These are phyloP conservation scores for Tenebrosternarchus preto DNA, from an alignment of 2,113 vertebrate genomes.

Conservation along the genomic window DNA sequence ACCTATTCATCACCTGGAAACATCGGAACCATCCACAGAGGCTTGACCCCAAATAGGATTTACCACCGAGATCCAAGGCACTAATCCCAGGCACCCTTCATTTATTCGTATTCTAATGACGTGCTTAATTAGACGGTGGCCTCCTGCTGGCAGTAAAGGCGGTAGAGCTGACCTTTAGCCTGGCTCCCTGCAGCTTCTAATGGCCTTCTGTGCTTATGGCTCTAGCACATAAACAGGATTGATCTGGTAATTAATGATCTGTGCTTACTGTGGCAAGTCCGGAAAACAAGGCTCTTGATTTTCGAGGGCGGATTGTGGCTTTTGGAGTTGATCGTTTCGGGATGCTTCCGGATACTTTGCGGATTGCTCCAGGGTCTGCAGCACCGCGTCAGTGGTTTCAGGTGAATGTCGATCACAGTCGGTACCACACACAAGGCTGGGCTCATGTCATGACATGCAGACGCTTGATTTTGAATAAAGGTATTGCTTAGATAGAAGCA, in stretches of 20 bases:
- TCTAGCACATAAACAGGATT: constrained; percentile 48
- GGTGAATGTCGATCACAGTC: no score
- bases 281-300: constrained; percentile 18
- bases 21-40: constrained; percentile 11
- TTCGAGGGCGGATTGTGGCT: constrained; percentile 3
- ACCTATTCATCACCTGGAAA: constrained; percentile 36
- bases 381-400: neutral
- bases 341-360: neutral
- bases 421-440: no score
- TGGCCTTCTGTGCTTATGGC: constrained; percentile 43
- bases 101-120: constrained; percentile 46
- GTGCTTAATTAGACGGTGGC: constrained; percentile 50
- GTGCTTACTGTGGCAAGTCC: constrained; percentile 24
- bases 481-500: no score
- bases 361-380: neutral
- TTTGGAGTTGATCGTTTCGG: neutral
- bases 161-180: constrained; percentile 42
- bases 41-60: constrained; percentile 23
- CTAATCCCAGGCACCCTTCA: constrained; percentile 34
- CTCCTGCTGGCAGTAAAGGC: constrained; percentile 29
- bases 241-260: constrained; percentile 51
- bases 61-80: constrained; percentile 4
- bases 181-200: constrained; percentile 40
- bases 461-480: no score
- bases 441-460: no score